Evolutionary conservation across 2,797 vertebrate genomes (phyloP).

Genomic region (Botia almorhae): DNA sequence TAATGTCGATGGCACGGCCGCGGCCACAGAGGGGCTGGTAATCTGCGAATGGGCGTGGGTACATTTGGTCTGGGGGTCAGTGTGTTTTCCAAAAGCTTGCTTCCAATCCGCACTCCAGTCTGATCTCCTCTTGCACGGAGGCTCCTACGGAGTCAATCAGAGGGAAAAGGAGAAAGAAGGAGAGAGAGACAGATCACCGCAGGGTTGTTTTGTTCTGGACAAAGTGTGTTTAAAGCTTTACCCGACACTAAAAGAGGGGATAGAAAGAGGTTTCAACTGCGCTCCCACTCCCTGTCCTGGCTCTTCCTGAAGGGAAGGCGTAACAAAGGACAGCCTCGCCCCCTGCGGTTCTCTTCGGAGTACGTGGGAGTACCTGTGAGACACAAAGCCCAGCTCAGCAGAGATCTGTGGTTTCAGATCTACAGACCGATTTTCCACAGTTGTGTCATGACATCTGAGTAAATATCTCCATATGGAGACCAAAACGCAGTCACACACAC

Average conservation of each 20-base stretch:
- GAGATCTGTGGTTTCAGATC: slow-evolving; percentile 43
- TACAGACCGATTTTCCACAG: slow-evolving; percentile 37
- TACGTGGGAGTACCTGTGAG: slow-evolving; percentile 61
- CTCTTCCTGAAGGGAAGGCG: slow-evolving; percentile 58
- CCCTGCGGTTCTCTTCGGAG: slow-evolving; percentile 45
- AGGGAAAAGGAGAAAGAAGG: slow-evolving; percentile 14
- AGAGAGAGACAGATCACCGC: slow-evolving; percentile 27
- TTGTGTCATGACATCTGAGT: slow-evolving; percentile 50
- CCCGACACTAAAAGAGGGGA: slow-evolving; percentile 32
- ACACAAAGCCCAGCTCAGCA: slow-evolving; percentile 38
- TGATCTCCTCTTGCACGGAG: slow-evolving; percentile 37
- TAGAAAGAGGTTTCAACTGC: slow-evolving; percentile 71
- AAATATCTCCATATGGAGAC: slow-evolving; percentile 48
- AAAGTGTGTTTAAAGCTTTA: slow-evolving; percentile 41
- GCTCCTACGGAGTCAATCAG: slow-evolving; percentile 50
- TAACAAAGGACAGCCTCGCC: slow-evolving; percentile 49
- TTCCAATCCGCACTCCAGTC: slow-evolving; percentile 52
- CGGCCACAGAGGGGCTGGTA: slow-evolving; percentile 51
- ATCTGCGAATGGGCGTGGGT: slow-evolving; percentile 46
- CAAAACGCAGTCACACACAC: slow-evolving; percentile 9
- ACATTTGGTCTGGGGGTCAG: slow-evolving; percentile 36
- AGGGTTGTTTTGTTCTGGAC: slow-evolving; percentile 48
- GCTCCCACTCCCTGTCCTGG: slow-evolving; percentile 74
- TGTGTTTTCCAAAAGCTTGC: slow-evolving; percentile 5
- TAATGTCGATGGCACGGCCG: slow-evolving; percentile 48